Conservation (phyloP, 1,140 invertebrate species). For the Tribolium madens region DNA sequence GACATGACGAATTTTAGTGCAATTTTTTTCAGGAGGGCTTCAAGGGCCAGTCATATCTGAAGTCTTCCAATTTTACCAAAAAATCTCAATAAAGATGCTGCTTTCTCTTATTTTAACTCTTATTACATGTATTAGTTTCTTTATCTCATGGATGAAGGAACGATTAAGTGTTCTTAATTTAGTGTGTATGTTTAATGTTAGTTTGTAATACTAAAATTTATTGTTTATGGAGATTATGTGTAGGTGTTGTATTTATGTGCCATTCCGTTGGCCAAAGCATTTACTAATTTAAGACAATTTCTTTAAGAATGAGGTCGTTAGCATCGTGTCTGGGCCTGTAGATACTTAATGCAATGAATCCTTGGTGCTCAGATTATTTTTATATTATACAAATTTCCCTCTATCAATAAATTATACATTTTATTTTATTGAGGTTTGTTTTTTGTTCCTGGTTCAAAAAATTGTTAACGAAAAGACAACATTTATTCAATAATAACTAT, state of each 20-base stretch:
- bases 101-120: neutral
- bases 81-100: conserved; percentile 11
- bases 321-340: neutral
- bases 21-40: neutral
- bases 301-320: neutral
- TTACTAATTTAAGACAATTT: conserved; percentile 42
- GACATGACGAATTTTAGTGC: conserved; percentile 94
- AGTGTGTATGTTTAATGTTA: neutral
- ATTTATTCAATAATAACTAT: conserved; percentile 58
- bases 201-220: neutral
- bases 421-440: neutral
- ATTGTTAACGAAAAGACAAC: conserved; percentile 58
- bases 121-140: neutral
- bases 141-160: neutral
- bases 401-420: conserved; percentile 26
- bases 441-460: neutral
- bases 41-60: neutral
- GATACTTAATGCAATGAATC: conserved; percentile 44
- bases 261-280: conserved; percentile 41
- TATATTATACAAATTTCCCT: conserved; percentile 27
- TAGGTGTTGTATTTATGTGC: conserved; percentile 37
- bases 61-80: conserved; percentile 7
- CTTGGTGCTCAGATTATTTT: conserved; percentile 43
- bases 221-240: conserved; percentile 6
- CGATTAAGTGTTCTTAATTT: conserved; percentile 10